Evolutionary conservation across 2,797 vertebrate genomes (phyloP), one percentile per base, ranked within the genome.

Genomic region (Decapterus maruadsi): DNA sequence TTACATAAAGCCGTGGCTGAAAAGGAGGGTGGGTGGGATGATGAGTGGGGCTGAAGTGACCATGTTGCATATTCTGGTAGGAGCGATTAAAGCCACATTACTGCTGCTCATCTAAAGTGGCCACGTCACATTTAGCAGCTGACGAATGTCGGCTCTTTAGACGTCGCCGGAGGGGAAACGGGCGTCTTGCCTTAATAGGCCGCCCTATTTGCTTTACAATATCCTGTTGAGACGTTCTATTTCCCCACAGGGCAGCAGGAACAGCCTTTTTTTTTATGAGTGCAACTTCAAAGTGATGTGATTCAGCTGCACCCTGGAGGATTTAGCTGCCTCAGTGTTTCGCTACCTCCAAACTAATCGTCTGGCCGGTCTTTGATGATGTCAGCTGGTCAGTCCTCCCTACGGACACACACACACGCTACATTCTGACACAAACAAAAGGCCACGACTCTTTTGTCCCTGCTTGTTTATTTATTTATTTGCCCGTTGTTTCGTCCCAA

Each of bases 211-310:
- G 75, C 56, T 45, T 29, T 11, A 62, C 29, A 62, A 51, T 65
- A 56, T 78, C 67, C 77, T 72, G 73, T 50, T 17, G 58, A 84
- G 31, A 61, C 57, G 6, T 61, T 26, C 42, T 34, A 19, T 42
- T 59, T 36, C 67, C 60, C 70, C 10, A 12, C 20, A 72, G 57
- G 62, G 42, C 22, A 57, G 34, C 59, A 54, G 45, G 51, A 56
- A 34, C 55, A 11, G 29, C 20, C 13, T 69, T 78, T 81, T 78
- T 81, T 26, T 26, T 26, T 26, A 78, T 1, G 71, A 81, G 65
- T 3, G 2, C 12, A 20, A 40, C 75, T 76, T 81, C 72, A 77
- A 77, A 83, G 72, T 42, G 64, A 62, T 69, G 67, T 74, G 36
- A 50, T 51, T 74, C 36, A 54, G 77, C 73, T 60, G 66, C 66